phyloP scores from a whole-genome alignment of 2,797 vertebrate species.

The Strix occidentalis region DNA sequence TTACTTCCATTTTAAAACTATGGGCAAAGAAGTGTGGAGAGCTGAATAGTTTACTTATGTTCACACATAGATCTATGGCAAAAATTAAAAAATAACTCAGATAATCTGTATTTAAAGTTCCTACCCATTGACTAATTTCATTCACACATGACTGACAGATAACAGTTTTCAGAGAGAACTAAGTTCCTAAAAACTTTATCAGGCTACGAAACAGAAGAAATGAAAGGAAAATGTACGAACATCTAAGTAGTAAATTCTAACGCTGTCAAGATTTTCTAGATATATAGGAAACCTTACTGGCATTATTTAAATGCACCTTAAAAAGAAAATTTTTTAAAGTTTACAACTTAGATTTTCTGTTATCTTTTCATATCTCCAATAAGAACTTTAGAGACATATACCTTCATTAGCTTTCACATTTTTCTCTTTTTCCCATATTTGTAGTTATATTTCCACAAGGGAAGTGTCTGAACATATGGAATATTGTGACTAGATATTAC shows the following conservation, averaged over 20 bases:
- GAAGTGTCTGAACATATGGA: not conserved
- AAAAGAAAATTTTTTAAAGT: not conserved
- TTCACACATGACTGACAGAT: rapidly evolving
- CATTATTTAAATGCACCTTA: not conserved
- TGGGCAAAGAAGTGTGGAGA: not conserved
- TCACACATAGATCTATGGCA: not conserved
- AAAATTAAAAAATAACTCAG: not conserved
- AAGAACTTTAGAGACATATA: not conserved
- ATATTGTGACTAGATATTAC: not conserved
- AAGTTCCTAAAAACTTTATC: not conserved
- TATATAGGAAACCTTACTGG: not conserved
- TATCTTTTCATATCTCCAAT: not conserved
- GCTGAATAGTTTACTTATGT: not conserved
- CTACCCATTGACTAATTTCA: not conserved
- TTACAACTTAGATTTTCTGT: not conserved
- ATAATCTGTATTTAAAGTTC: not conserved
- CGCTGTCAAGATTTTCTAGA: not conserved
- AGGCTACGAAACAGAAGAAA: not conserved
- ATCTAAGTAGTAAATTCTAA: not conserved
- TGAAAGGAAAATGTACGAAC: not conserved
- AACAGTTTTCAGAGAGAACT: not conserved
- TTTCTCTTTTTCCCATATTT: not conserved
- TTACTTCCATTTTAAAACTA: not conserved
- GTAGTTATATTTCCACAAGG: not conserved
- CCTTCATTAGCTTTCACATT: not conserved